Conservation (phyloP, 1,140 invertebrate genomes). For the Tetramorium parvispinum region DNA sequence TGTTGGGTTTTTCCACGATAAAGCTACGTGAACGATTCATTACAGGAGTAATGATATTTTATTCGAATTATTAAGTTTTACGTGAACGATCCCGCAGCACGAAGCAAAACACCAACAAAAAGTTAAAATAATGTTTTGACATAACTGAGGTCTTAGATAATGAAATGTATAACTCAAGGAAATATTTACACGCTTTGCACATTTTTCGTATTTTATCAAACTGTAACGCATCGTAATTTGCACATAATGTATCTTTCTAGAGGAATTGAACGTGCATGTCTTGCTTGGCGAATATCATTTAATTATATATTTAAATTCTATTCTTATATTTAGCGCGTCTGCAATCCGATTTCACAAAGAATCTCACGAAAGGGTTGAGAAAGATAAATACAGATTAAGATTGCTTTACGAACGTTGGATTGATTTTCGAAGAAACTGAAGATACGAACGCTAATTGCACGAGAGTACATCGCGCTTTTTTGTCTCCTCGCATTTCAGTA, state of each 20-base stretch:
- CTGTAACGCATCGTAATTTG: not conserved
- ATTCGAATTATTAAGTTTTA: not conserved
- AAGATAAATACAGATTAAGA: not conserved
- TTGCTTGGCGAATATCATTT: not conserved
- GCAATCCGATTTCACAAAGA: not conserved
- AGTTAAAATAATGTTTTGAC: not conserved
- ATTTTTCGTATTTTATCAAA: not conserved
- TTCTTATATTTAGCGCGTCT: not conserved
- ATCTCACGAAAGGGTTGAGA: not conserved
- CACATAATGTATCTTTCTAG: not conserved
- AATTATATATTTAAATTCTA: not conserved
- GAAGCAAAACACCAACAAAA: not conserved
- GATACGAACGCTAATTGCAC: not conserved
- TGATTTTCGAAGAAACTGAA: constrained; percentile 15
- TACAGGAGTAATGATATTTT: not conserved
- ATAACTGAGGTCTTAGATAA: not conserved
- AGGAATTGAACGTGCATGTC: not conserved
- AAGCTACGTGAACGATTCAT: not conserved
- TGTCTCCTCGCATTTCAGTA: not conserved
- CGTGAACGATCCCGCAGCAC: not conserved
- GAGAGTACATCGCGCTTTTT: not conserved
- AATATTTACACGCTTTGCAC: not conserved
- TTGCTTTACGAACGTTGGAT: not conserved
- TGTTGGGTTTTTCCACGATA: not conserved
- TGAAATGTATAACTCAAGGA: not conserved